Evolutionary conservation across 2,888 invertebrate species (phyloP), one percentile per base, ranked within the genome.

Genomic region (Mythimna ferrago): DNA sequence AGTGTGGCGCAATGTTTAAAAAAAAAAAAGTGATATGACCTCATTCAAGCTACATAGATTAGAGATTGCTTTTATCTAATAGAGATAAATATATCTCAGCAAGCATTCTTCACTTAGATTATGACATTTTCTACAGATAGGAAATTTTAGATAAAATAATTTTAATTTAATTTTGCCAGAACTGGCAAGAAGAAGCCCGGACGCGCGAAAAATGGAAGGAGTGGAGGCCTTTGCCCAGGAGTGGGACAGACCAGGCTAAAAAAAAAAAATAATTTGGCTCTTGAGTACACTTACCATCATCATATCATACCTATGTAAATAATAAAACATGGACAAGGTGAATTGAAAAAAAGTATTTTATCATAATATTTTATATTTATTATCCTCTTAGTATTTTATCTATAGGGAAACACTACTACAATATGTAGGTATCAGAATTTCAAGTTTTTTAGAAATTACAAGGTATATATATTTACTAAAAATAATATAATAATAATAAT

Each of bases 51-150:
- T 7, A 61, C 16, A 35, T 53, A 65, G 82, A 76, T 76, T 44
- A 77, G 53, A 67, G 82, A 77, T 77, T 6, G 2, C 16, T 57
- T 80, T 77, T 81, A 77, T 77, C 76, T 67, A 10, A 9, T 21
- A 6, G 11, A 82, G 77, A 82, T 77, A 82, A 82, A 66, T 62
- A 77, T 77, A 53, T 82, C 11, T 58, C 81, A 41, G 75, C 32
- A 32, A 61, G 57, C 69, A 81, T 63, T 62, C 62, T 62, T 66
- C 44, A 58, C 57, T 21, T 10, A 81, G 68, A 81, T 76, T 65
- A 65, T 48, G 35, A 26, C 0, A 1, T 32, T 65, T 21, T 7
- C 14, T 58, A 38, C 3, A 58, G 65, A 75, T 58, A 75, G 19
- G 19, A 0, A 19, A 75, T 65, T 61, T 61, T 7, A 54, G 72